A percentile compares a stretch with the other conserved stretches of the same genome.
phyloP scores from a whole-genome alignment of 2,888 invertebrate species.

The Zhengitettix transpicula region DNA sequence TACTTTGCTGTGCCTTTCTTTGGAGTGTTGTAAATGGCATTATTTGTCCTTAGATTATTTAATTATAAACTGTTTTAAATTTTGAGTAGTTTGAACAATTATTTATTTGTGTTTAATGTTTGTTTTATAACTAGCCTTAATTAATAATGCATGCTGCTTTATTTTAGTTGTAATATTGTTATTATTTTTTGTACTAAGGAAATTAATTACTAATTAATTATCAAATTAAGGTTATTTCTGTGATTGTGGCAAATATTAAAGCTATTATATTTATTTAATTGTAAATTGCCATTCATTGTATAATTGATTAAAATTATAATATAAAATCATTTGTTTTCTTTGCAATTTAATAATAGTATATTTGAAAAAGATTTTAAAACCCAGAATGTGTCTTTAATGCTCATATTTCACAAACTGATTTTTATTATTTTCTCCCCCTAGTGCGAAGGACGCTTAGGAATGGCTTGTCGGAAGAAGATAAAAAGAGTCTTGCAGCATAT shows the following conservation, averaged over 20 bases:
- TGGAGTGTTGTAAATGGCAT: too few relatives aligned
- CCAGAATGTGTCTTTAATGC: too few relatives aligned
- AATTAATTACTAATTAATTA: background rate
- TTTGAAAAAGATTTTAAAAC: too few relatives aligned
- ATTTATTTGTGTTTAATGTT: background rate
- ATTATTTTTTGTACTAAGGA: background rate
- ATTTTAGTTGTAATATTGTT: background rate
- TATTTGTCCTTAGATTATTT: too few relatives aligned
- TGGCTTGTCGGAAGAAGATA: slow-evolving; percentile 65
- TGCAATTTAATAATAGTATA: too few relatives aligned
- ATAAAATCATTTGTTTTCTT: too few relatives aligned
- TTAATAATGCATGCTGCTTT: background rate
- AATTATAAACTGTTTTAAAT: background rate
- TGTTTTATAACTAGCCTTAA: background rate
- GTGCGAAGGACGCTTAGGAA: slow-evolving; percentile 68
- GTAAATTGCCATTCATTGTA: background rate
- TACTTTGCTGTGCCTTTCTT: too few relatives aligned
- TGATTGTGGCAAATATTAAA: background rate
- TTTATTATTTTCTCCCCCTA: slow-evolving; percentile 25
- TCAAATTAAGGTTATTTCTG: background rate
- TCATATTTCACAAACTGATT: background rate
- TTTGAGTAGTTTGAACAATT: background rate
- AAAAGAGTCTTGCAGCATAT: slow-evolving; percentile 56
- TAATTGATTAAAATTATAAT: too few relatives aligned
- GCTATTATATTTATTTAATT: background rate